Evolutionary conservation across 2,888 invertebrate genomes (phyloP).

Genomic region (Geophilus truncorum): DNA sequence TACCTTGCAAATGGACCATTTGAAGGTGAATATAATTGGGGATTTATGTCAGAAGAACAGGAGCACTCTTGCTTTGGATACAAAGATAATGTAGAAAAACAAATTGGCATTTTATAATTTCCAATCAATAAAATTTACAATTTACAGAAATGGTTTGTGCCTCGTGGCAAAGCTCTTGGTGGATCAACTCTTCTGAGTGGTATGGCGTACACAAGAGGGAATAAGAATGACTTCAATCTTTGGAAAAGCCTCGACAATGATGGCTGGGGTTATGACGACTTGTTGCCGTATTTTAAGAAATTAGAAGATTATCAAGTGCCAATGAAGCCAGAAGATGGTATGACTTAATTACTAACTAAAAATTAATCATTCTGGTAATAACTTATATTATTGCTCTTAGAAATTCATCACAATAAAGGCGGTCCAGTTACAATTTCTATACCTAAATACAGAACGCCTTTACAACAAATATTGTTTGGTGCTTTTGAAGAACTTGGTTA

Average conservation of each 20-base stretch:
- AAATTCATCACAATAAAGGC: conserved; percentile 38
- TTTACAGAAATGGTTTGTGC: too few relatives aligned
- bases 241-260: conserved; percentile 50
- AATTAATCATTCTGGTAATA: background rate
- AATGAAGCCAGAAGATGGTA: background rate
- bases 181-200: conserved; percentile 52
- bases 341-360: background rate
- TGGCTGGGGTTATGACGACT: conserved; percentile 51
- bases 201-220: conserved; percentile 51
- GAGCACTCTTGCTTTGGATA: background rate
- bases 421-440: conserved; percentile 39
- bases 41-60: background rate
- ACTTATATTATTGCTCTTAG: conserved; percentile 3
- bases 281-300: conserved; percentile 51
- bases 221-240: conserved; percentile 50
- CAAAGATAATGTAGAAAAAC: conserved; percentile 10
- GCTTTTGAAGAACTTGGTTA: conserved; percentile 39
- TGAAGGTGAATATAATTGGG: background rate
- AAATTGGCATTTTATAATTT: too few relatives aligned
- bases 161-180: conserved; percentile 50
- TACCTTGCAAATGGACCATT: background rate
- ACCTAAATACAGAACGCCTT: conserved; percentile 38
- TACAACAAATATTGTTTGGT: conserved; percentile 38
- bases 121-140: too few relatives aligned
- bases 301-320: conserved; percentile 44